A percentile compares a stretch with the other conserved stretches of the same genome.
phyloP scores from a whole-genome alignment of 2,113 vertebrate genomes.

The Equus przewalskii region DNA sequence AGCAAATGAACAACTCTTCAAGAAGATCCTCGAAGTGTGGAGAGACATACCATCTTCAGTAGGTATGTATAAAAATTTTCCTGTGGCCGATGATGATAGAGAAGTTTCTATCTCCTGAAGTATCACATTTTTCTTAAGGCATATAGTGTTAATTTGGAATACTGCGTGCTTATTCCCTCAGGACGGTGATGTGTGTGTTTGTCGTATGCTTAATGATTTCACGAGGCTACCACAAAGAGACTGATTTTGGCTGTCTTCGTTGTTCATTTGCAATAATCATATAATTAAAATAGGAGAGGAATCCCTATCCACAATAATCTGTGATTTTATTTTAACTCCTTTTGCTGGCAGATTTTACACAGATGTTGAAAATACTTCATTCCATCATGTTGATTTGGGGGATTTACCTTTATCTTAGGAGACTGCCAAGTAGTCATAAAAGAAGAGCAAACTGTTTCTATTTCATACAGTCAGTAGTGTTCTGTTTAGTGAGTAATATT shows the following conservation, averaged over 20 bases:
- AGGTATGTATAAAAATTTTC: constrained; percentile 88
- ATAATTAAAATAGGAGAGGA: constrained; percentile 11
- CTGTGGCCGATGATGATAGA: background rate
- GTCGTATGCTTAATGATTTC: background rate
- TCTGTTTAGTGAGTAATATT: constrained; percentile 28
- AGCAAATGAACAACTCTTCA: constrained; percentile 97
- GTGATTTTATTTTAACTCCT: constrained; percentile 40
- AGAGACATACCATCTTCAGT: constrained; percentile 97
- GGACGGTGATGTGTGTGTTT: background rate
- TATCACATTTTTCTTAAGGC: constrained; percentile 20
- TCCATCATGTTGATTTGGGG: background rate
- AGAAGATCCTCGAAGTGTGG: constrained; percentile 97
- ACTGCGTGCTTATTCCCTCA: background rate
- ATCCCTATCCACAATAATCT: background rate
- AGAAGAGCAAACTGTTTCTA: constrained; percentile 9
- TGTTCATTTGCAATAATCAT: constrained; percentile 8
- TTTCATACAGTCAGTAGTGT: background rate
- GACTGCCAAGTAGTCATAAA: constrained; percentile 11
- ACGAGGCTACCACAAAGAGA: background rate
- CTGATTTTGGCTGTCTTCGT: background rate
- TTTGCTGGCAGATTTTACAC: constrained; percentile 55
- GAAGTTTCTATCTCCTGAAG: constrained; percentile 24
- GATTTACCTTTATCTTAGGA: constrained; percentile 47
- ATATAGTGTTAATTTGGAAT: constrained; percentile 18
- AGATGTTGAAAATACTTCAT: constrained; percentile 50